Evolutionary conservation across 2,113 vertebrate species (phyloP), one percentile per base, ranked within the genome.

Genomic region (Dasyornis broadbenti): DNA sequence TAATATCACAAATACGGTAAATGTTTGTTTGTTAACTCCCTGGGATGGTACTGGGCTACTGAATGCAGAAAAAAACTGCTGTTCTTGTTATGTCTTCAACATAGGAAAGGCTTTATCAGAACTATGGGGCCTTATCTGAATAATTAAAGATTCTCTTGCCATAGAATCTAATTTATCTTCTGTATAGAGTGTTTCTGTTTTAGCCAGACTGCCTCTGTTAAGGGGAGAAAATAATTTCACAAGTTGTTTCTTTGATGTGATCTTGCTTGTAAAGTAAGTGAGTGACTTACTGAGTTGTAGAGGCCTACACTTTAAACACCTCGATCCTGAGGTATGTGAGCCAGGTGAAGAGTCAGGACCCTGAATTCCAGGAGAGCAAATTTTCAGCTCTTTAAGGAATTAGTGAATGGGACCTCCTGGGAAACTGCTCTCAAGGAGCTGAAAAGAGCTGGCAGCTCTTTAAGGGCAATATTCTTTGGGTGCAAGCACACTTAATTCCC

Each of bases 111-210:
- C 22, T 88, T 63, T 89, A 33, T 72, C 45, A 72, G 42, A 92
- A 45, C 50, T 81, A n/a, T 13, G 52, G 42, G 42, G 40, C 42
- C 12, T 16, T 49, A 37, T 68, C 80, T 90, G 50, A 82, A 76
- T 76, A 88, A 95, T 68, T 88, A 61, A 92, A 80, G 5, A 72
- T 83, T 80, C 44, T n/a, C 13, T 72, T 80, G 54, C 49, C 40
- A 37, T 4, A 65, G 50, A 80, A 69, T 86, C 45, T 53, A 45
- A 73, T 73, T 89, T 76, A 57, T 37, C 45, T 88, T 69, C 45
- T 59, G 89, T 82, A 87, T 30, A 26, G 9, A 30, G 27, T 50
- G 21, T 39, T 63, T 56, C 12, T 77, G 45, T 54, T 89, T 72
- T 42, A 85, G 47, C 23, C 65, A 69, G 40, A 42, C 22, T 56